Evolutionary conservation across 2,113 vertebrate genomes (phyloP), one percentile per base, ranked within the genome.

Genomic region (Elaphurus davidianus): DNA sequence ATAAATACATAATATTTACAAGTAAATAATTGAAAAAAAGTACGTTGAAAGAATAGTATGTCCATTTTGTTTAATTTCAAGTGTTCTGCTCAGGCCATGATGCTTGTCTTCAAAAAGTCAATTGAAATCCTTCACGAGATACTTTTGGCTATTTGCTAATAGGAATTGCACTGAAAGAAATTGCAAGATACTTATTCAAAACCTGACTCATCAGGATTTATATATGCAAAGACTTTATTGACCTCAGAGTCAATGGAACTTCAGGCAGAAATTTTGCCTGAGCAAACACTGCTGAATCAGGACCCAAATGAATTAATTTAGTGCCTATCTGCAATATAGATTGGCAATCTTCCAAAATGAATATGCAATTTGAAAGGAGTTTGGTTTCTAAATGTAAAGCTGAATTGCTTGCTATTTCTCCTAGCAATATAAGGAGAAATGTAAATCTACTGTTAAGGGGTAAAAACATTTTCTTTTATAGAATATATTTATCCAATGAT

Each of bases 221-320:
- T 94, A 78, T 94, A 97, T 97, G 93, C 96, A 96, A 97, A 94
- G 86, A 87, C 89, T 89, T 95, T 98, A 97, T 98, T 98, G 97
- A 98, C 97, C 97, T 97, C 85, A 59, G 83, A 95, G 96, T 97
- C 98, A 97, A 90, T 94, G 55, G 83, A 97, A 98, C 45, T 94
- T 97, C 87, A 95, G 76, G 76, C 86, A 97, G 89, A 94, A 94
- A 95, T 96, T 96, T 93, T 98, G 67, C 62, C 82, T 98, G 55
- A 94, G 91, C 91, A 98, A 93, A 94, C 93, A 98, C 88, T 95
- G 94, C 78, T 97, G 96, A 97, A 93, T 98, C 94, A 89, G 40
- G 82, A 74, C 76, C 50, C 79, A 89, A 90, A 93, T 97, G 94
- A 96, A 98, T 98, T 98, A 96, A 96, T 97, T 96, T 94, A 97